Evolutionary conservation across 2,113 vertebrate genomes (phyloP).

Genomic region (Chascanopsetta lugubris): DNA sequence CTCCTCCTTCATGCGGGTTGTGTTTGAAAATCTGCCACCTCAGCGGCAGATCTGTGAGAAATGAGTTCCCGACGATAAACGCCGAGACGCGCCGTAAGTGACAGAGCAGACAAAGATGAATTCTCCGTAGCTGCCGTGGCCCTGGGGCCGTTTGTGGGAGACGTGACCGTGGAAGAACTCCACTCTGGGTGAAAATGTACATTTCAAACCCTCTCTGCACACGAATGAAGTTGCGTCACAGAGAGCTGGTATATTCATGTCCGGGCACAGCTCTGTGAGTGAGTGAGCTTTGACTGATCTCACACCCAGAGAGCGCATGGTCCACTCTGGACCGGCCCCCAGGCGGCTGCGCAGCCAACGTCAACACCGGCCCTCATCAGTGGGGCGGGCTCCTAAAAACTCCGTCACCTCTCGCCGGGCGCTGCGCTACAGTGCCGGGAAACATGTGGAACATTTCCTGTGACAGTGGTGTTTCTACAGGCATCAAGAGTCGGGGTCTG

Average conservation of each 20-base stretch:
- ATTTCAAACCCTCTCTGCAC: slow-evolving; percentile 30
- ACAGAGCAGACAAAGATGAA: slow-evolving; percentile 67
- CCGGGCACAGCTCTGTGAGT: slow-evolving; percentile 37
- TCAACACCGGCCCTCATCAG: slow-evolving; percentile 71
- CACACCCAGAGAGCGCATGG: slow-evolving; percentile 64
- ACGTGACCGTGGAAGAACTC: slow-evolving; percentile 52
- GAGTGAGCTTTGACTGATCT: slow-evolving; percentile 52
- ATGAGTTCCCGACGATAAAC: slow-evolving; percentile 59
- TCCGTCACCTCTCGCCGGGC: slow-evolving; percentile 52
- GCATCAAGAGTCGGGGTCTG: slow-evolving; percentile 32
- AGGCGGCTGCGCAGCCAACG: slow-evolving; percentile 63
- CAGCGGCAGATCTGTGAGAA: slow-evolving; percentile 51
- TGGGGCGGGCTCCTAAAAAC: slow-evolving; percentile 57
- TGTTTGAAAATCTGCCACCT: slow-evolving; percentile 70
- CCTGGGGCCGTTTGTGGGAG: slow-evolving; percentile 53
- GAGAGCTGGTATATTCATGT: slow-evolving; percentile 42
- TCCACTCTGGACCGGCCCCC: slow-evolving; percentile 59
- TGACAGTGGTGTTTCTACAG: slow-evolving; percentile 69
- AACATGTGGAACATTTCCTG: slow-evolving; percentile 82
- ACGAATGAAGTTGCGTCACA: slow-evolving; percentile 20
- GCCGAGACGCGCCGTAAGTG: slow-evolving; percentile 53
- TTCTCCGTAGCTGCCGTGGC: slow-evolving; percentile 67
- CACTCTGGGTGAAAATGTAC: slow-evolving; percentile 34
- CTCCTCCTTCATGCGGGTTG: slow-evolving; percentile 36
- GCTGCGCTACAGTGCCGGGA: slow-evolving; percentile 58